Conservation (phyloP, 2,113 vertebrate species). For the Semicossyphus pulcher region DNA sequence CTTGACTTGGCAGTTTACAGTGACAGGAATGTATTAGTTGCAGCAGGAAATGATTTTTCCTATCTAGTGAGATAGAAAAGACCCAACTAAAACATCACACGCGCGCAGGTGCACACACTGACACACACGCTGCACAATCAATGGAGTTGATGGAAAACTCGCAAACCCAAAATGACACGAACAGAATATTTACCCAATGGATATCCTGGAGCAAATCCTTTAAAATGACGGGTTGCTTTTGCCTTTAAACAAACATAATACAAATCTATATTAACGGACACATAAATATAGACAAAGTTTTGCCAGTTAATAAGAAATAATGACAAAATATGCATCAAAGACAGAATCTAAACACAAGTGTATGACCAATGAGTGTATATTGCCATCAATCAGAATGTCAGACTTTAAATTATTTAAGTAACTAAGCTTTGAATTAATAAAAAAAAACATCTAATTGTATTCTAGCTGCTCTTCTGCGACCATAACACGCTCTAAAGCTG, state of each 20-base stretch:
- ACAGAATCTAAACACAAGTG: constrained; percentile 13
- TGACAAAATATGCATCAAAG: constrained; percentile 17
- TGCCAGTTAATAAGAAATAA: constrained; percentile 4
- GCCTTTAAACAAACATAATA: constrained; percentile 12
- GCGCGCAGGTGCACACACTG: background rate
- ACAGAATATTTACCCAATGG: constrained; percentile 44
- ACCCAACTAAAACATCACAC: constrained; percentile 35
- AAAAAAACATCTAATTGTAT: constrained; percentile 23
- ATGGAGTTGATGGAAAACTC: constrained; percentile 65
- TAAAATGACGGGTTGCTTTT: constrained; percentile 41
- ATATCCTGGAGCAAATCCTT: constrained; percentile 39
- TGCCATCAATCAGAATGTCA: constrained; percentile 5
- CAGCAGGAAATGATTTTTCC: constrained; percentile 39
- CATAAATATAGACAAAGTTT: constrained; percentile 18
- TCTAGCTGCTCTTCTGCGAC: background rate
- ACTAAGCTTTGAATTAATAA: constrained; percentile 2
- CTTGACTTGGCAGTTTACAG: constrained; percentile 60
- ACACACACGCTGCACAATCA: constrained; percentile 48
- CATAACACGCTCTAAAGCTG: constrained; percentile 3
- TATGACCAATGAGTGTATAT: constrained; percentile 7
- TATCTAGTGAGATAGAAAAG: constrained; percentile 47
- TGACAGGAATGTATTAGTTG: constrained; percentile 64
- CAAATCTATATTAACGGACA: background rate
- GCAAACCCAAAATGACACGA: constrained; percentile 60
- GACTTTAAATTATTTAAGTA: constrained; percentile 24